A percentile compares a stretch with the other conserved stretches of the same genome.
phyloP scores from a whole-genome alignment of 2,113 vertebrate species.

The Furnarius figulus region DNA sequence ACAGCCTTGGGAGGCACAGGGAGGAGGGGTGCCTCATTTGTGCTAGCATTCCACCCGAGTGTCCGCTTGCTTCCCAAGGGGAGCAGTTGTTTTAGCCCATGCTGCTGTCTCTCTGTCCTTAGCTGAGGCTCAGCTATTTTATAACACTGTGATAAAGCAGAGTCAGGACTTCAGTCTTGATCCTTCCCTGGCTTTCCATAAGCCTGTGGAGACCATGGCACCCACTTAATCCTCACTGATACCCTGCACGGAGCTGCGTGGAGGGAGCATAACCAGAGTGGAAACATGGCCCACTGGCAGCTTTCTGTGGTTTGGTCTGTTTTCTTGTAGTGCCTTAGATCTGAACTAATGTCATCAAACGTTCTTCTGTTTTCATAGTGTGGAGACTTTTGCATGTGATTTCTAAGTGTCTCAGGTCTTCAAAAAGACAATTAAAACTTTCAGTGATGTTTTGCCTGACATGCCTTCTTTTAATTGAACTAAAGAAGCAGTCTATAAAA shows the following conservation, averaged over 20 bases:
- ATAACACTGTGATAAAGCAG: not conserved
- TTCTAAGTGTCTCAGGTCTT: not conserved
- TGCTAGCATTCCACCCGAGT: not conserved
- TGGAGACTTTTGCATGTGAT: not conserved
- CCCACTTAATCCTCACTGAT: not conserved
- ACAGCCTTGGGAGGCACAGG: not conserved
- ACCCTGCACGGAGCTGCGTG: accelerated
- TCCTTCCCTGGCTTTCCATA: not conserved
- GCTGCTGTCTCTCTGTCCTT: not conserved
- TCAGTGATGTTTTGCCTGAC: not conserved
- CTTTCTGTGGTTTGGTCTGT: not conserved
- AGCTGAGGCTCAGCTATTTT: not conserved
- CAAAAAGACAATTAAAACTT: not conserved
- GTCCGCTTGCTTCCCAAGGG: not conserved
- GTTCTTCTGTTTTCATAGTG: accelerated
- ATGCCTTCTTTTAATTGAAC: not conserved
- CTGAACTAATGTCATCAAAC: not conserved
- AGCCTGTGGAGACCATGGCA: not conserved
- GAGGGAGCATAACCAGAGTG: not conserved
- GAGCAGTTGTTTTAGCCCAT: not conserved
- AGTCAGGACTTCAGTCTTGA: not conserved
- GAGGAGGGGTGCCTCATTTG: not conserved
- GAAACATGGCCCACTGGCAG: not conserved
- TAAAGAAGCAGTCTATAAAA: not conserved
- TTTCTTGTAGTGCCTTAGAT: not conserved